A percentile compares a stretch with the other conserved stretches of the same genome.
Conservation (phyloP, 2,113 vertebrate species). For the Anthoscopus minutus region DNA sequence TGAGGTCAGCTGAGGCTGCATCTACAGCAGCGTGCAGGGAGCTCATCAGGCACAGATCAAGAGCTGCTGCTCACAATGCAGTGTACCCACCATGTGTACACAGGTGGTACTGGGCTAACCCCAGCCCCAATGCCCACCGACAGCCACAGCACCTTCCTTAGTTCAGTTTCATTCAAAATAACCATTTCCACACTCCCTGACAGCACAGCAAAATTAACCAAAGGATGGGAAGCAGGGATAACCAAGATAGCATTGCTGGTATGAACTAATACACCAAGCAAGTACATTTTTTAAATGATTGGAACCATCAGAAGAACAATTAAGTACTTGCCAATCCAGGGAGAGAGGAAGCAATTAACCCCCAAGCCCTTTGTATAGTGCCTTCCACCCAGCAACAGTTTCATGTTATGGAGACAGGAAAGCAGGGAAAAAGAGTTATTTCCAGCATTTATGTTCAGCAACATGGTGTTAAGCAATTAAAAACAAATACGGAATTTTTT, state of each 20-base stretch:
- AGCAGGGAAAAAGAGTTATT: neutral
- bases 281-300: neutral
- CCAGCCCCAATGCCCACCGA: neutral
- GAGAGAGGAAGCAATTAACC: neutral
- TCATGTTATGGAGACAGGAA: conserved; percentile 25
- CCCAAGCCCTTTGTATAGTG: neutral
- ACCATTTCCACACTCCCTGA: neutral
- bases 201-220: neutral
- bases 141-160: neutral
- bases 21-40: neutral
- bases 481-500: neutral
- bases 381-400: neutral
- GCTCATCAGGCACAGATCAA: neutral
- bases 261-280: neutral
- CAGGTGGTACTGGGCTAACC: neutral
- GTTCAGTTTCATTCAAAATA: neutral
- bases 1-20: neutral
- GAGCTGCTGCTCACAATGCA: neutral
- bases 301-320: neutral
- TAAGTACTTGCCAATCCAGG: neutral
- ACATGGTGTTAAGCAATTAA: neutral
- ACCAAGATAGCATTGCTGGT: neutral
- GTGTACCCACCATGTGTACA: rapidly evolving
- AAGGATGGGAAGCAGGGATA: neutral
- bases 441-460: conserved; percentile 41